These are phyloP conservation scores for Eulemur coronatus DNA, from an alignment of 2,797 vertebrate genomes.

Conservation along the genomic window DNA sequence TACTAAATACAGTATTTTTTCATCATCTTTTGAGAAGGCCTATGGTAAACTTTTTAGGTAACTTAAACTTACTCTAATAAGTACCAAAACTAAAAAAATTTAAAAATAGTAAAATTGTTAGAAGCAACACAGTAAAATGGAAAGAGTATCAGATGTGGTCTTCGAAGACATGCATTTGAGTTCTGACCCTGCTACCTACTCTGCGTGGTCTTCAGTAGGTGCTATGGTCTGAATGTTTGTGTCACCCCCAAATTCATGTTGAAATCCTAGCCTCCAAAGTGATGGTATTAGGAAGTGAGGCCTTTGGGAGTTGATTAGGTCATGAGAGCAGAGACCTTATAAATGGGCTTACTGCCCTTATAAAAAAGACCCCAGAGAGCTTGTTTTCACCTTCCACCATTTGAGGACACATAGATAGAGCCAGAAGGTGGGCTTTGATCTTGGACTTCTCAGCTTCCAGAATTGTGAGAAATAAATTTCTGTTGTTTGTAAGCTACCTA, in stretches of 20 bases:
- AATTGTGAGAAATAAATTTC: not conserved
- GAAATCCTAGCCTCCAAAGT: not conserved
- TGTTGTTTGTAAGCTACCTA: not conserved
- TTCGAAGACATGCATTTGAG: not conserved
- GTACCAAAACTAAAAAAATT: not conserved
- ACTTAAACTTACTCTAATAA: not conserved
- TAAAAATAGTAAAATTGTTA: not conserved
- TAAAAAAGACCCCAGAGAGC: not conserved
- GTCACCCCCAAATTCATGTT: not conserved
- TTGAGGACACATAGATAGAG: not conserved
- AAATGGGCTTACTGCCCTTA: not conserved
- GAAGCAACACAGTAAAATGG: not conserved
- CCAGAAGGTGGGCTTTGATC: not conserved
- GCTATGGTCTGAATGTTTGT: not conserved
- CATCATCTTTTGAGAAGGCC: not conserved
- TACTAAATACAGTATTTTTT: not conserved
- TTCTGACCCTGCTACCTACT: not conserved
- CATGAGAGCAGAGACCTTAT: not conserved
- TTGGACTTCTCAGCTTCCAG: not conserved
- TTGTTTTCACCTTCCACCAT: not conserved
- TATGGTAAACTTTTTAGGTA: not conserved
- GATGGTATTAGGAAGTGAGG: not conserved
- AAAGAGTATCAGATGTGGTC: not conserved
- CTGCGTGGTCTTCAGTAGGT: not conserved
- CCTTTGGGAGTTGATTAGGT: not conserved